Evolutionary conservation across 2,797 vertebrate species (phyloP).

Genomic region (Astyanax mexicanus): DNA sequence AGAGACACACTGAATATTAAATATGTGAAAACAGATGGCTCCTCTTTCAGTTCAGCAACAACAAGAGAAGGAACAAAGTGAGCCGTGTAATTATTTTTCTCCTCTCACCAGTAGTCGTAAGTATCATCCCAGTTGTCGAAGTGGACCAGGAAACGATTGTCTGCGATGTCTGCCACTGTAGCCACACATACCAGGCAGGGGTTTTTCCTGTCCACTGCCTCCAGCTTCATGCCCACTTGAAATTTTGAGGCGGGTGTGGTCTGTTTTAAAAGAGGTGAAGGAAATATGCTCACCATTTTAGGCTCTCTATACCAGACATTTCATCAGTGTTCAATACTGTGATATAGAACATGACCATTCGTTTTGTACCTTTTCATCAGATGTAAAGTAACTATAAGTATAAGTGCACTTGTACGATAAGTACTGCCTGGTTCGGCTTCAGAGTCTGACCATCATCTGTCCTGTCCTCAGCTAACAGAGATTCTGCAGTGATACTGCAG

Average conservation of each 20-base stretch:
- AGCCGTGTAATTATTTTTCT: not conserved
- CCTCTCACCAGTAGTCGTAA: constrained; percentile 88
- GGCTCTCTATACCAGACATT: too few species aligned
- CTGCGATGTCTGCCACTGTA: constrained; percentile 77
- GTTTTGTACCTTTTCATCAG: too few species aligned
- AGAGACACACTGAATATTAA: not conserved
- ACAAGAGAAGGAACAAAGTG: not conserved
- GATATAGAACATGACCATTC: too few species aligned
- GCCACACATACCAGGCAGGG: constrained; percentile 87
- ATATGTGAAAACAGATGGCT: not conserved
- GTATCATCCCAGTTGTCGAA: constrained; percentile 93
- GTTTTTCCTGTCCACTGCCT: constrained; percentile 90
- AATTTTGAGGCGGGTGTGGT: constrained; percentile 69
- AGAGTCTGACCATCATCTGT: too few species aligned
- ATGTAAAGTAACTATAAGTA: too few species aligned
- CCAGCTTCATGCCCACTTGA: constrained; percentile 87
- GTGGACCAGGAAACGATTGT: constrained; percentile 84
- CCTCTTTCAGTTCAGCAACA: not conserved
- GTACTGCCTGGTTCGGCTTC: too few species aligned
- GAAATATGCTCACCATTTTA: not conserved
- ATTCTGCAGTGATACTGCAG: too few species aligned
- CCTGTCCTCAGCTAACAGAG: too few species aligned
- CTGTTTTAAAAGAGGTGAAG: constrained; percentile 53
- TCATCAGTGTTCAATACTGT: too few species aligned
- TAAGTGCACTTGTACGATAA: too few species aligned